A percentile compares a stretch with the other conserved stretches of the same genome.
phyloP scores from a whole-genome alignment of 2,888 invertebrate species.

The Sclerodermus sp. region DNA sequence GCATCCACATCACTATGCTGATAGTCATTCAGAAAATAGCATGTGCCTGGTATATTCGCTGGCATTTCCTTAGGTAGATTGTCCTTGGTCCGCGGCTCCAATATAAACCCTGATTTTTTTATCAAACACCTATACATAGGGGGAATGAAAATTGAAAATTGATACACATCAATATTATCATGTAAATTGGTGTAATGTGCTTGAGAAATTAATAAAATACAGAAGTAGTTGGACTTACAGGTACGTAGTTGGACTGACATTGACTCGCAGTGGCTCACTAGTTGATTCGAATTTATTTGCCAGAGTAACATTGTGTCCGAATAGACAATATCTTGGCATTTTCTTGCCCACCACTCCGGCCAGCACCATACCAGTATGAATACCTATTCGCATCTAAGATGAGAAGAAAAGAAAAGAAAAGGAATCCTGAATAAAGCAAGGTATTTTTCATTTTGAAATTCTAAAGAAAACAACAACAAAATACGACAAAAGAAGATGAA shows the following conservation, averaged over 20 bases:
- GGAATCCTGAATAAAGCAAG: neutral
- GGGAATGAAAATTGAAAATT: too few relatives aligned
- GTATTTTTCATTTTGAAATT: neutral
- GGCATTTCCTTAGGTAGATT: constrained; percentile 86
- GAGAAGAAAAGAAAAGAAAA: too few relatives aligned
- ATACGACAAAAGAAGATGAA: too few relatives aligned
- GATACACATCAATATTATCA: neutral
- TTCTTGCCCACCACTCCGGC: constrained; percentile 94
- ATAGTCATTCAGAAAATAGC: constrained; percentile 83
- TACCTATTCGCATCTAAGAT: constrained; percentile 88
- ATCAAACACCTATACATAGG: constrained; percentile 71
- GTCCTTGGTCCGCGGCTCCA: constrained; percentile 74
- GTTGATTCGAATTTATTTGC: constrained; percentile 96
- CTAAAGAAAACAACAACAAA: neutral
- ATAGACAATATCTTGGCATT: constrained; percentile 92
- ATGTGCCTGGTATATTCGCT: constrained; percentile 75
- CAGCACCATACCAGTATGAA: constrained; percentile 90
- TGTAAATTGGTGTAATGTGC: neutral
- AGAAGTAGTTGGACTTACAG: constrained; percentile 67
- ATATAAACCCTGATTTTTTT: constrained; percentile 74
- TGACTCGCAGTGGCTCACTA: constrained; percentile 86
- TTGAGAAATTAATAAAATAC: neutral
- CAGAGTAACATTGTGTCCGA: constrained; percentile 92
- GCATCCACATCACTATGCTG: constrained; percentile 69
- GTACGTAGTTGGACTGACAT: constrained; percentile 91